A percentile compares a stretch with the other conserved stretches of the same genome.
Conservation (phyloP, 2,888 invertebrate species). For the Nomada ruficornis region DNA sequence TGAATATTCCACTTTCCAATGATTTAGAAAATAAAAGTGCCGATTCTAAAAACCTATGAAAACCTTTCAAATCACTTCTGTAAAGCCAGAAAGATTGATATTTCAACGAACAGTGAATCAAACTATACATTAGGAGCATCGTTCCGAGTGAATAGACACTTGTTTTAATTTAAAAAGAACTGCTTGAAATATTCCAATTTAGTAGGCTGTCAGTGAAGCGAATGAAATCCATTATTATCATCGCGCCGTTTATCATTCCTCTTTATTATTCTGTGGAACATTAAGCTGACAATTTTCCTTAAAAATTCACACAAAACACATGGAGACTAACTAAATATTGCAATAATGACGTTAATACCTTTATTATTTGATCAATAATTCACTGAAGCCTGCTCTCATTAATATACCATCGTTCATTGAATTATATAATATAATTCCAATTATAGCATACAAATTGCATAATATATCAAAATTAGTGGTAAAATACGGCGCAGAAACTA, state of each 20-base stretch:
- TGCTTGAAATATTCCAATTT: neutral
- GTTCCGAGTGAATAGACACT: neutral
- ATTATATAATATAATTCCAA: conserved; percentile 13
- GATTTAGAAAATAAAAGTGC: no score
- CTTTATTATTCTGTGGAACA: neutral
- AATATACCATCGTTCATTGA: neutral
- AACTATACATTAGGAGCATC: neutral
- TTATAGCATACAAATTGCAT: neutral
- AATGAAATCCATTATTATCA: no score
- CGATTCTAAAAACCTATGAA: no score
- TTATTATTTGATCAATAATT: neutral
- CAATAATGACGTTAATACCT: neutral
- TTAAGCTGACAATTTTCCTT: no score
- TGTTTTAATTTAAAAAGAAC: neutral
- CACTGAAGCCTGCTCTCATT: neutral
- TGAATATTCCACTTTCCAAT: no score
- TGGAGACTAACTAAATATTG: neutral
- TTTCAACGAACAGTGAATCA: neutral
- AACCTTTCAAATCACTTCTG: no score
- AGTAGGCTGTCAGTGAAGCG: neutral
- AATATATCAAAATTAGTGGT: neutral
- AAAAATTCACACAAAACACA: no score
- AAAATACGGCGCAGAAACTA: neutral
- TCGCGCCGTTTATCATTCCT: neutral
- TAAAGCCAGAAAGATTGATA: neutral